Evolutionary conservation across 1,140 invertebrate genomes (phyloP), one percentile per base, ranked within the genome.

Genomic region (Drosophila oshimai): DNA sequence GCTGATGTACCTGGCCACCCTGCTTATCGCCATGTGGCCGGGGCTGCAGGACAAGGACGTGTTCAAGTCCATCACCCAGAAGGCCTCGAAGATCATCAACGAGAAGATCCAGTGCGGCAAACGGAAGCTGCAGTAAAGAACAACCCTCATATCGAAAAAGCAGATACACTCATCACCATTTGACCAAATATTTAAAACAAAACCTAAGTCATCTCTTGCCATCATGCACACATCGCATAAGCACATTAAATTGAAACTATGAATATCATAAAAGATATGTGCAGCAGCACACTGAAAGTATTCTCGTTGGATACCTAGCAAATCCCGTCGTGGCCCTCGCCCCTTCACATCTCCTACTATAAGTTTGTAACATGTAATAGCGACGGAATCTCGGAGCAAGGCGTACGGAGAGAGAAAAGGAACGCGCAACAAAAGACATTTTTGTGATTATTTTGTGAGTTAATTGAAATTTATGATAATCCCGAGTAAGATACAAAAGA

Each of bases 1-100:
- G 57, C 91, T 98, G 9, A 93, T 95, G 37, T 98, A 97, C 86
- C 83, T 96, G 24, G 89, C 94, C 17, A 90, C 92, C 1, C 87
- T 92, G 10, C 75, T 92, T 2, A 45, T 93, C 20, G 75, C 92
- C 13, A 87, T 94, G 67, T 92, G 92, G 90, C 94, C 94, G 0
- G 94, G 94, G 1, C 90, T 93, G 70, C 87, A 90, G 26, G 88
- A 91, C 18, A 90, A 92, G 71, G 91, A 88, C 28, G 65, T 91
- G 3, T 58, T 90, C 17, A 81, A 89, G 26, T 50, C 45, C n/a
- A 41, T 91, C 12, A 87, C 51, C 3, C 68, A 87, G 15, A 81
- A 70, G 34, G 58, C 37, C 33, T 64, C 81, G n/a, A 87, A 70
- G 46, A 45, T 87, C 4, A 41, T 87, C 18, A 53, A 50, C 29